phyloP scores from a whole-genome alignment of 2,888 invertebrate genomes.

The Trichacis sp. region DNA sequence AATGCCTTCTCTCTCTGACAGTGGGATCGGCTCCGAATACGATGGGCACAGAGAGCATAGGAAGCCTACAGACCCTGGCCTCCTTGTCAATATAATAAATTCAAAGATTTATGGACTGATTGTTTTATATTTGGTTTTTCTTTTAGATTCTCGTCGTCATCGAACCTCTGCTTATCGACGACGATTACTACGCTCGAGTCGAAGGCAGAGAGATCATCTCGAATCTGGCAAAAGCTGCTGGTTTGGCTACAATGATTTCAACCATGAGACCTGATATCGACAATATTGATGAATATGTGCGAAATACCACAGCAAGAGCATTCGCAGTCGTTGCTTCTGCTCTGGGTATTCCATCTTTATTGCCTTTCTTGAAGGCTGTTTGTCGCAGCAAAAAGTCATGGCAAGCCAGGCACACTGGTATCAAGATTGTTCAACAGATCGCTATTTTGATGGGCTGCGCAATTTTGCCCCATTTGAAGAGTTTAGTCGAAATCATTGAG shows the following conservation, averaged over 20 bases:
- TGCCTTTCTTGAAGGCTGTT: slow-evolving; percentile 98
- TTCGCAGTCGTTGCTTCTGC: slow-evolving; percentile 99
- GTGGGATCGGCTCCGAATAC: no score
- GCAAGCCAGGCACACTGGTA: slow-evolving; percentile 98
- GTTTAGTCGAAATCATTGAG: slow-evolving; percentile 98
- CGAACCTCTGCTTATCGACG: slow-evolving; percentile 97
- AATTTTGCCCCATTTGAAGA: slow-evolving; percentile 97
- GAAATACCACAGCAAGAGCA: slow-evolving; percentile 98
- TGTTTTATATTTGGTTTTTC: slow-evolving; percentile 15
- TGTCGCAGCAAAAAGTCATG: slow-evolving; percentile 99
- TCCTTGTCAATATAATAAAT: no score
- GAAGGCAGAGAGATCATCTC: slow-evolving; percentile 99
- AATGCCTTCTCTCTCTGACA: no score
- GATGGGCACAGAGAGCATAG: no score
- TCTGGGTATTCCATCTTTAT: slow-evolving; percentile 94
- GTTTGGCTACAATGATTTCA: slow-evolving; percentile 99
- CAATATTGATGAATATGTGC: slow-evolving; percentile 98
- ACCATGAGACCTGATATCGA: slow-evolving; percentile 99
- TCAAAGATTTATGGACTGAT: no score
- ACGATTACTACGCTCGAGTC: slow-evolving; percentile 99
- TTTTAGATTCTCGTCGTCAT: slow-evolving; percentile 94
- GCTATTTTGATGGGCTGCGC: slow-evolving; percentile 99
- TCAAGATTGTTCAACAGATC: slow-evolving; percentile 99
- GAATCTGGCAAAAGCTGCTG: slow-evolving; percentile 98
- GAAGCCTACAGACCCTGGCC: no score